Percentiles rank a stretch among this genome's conserved stretches.
Conservation (phyloP, 1,140 invertebrate species). For the Hyposmocoma kahamanoa region DNA sequence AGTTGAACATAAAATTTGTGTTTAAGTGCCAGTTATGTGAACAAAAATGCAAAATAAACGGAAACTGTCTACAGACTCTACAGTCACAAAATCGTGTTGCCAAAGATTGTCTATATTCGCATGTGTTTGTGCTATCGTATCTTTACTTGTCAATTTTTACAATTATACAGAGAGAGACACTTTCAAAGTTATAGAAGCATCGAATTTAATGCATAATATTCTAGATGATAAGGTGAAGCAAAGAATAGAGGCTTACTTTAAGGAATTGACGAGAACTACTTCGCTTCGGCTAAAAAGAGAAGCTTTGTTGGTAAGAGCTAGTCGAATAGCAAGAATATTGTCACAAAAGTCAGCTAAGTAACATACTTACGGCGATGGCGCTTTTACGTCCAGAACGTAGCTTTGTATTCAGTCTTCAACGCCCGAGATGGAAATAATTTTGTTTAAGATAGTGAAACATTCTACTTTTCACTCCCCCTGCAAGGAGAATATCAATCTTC, state of each 20-base stretch:
- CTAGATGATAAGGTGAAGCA: slow-evolving; percentile 41
- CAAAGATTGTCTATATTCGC: slow-evolving; percentile 48
- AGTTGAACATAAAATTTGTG: too few relatives aligned
- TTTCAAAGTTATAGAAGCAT: slow-evolving; percentile 16
- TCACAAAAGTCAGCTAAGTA: too few relatives aligned
- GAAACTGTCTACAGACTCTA: slow-evolving; percentile 21
- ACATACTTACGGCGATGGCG: too few relatives aligned
- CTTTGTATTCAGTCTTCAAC: too few relatives aligned
- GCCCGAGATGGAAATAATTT: too few relatives aligned
- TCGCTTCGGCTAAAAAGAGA: slow-evolving; percentile 44
- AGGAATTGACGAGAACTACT: slow-evolving; percentile 22
- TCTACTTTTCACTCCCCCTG: too few relatives aligned
- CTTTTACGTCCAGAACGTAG: too few relatives aligned
- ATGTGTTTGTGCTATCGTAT: slow-evolving; percentile 47
- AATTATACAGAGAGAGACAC: slow-evolving; percentile 31
- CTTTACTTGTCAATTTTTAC: slow-evolving; percentile 46
- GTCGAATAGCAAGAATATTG: too few relatives aligned
- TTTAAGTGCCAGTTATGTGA: too few relatives aligned
- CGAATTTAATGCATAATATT: slow-evolving; percentile 23
- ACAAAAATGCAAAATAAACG: slow-evolving; percentile 30
- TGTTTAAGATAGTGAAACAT: too few relatives aligned
- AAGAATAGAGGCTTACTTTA: slow-evolving; percentile 40
- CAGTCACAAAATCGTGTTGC: slow-evolving; percentile 22
- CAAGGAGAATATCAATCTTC: too few relatives aligned
- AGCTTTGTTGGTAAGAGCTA: slow-evolving; percentile 59